These are phyloP conservation scores for Sialia sialis DNA, from an alignment of 2,113 vertebrate species.

Conservation along the genomic window DNA sequence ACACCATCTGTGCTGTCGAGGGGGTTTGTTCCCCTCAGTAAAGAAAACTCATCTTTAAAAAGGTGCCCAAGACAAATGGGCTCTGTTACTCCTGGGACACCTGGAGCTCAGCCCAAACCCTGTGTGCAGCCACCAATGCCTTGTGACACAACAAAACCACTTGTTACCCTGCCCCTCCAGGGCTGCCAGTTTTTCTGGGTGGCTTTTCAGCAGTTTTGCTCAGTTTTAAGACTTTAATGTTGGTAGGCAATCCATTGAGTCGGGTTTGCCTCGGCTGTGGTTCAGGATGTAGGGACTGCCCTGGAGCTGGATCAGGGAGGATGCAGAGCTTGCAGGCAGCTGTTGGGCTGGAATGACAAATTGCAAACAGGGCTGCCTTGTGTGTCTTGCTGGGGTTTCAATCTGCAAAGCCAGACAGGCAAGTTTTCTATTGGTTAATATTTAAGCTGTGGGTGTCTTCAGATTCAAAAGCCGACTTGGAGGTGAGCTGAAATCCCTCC, in stretches of 20 bases:
- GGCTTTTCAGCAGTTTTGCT: not conserved
- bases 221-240: not conserved
- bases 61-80: not conserved
- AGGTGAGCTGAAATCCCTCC: not conserved
- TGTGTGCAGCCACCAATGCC: not conserved
- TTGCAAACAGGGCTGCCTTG: not conserved
- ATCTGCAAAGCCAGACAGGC: slow-evolving; percentile 23
- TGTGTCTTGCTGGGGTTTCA: slow-evolving; percentile 11
- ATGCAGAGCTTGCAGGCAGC: not conserved
- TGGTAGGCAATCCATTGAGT: not conserved
- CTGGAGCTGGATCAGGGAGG: not conserved
- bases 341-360: not conserved
- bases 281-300: not conserved
- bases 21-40: not conserved
- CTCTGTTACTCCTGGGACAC: not conserved
- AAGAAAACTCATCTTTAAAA: slow-evolving; percentile 15
- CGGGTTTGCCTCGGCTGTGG: not conserved
- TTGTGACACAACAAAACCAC: not conserved
- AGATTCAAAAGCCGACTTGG: not conserved
- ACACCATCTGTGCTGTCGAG: not conserved
- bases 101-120: not conserved
- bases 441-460: slow-evolving; percentile 37
- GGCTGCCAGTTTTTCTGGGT: not conserved
- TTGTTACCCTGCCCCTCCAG: not conserved
- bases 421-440: not conserved